These are phyloP conservation scores for Cercopithecus neglectus DNA, from an alignment of 2,797 vertebrate species.

Conservation along the genomic window DNA sequence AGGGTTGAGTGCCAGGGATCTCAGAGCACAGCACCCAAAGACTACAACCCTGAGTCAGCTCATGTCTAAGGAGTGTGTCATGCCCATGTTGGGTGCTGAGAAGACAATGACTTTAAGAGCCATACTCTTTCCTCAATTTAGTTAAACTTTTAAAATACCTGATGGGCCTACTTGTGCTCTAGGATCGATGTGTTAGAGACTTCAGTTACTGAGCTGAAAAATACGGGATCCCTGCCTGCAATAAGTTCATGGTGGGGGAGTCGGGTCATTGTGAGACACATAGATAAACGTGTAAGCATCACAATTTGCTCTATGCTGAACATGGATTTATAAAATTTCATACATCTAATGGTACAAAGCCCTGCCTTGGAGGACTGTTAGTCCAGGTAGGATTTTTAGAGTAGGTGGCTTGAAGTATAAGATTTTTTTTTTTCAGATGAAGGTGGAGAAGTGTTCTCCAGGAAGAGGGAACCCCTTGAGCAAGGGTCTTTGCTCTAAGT, in stretches of 20 bases:
- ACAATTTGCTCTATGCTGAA: neutral
- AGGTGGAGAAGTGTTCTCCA: neutral
- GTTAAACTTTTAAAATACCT: neutral
- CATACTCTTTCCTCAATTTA: neutral
- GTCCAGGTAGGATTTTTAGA: neutral
- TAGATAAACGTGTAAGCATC: neutral
- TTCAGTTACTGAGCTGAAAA: neutral
- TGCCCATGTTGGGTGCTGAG: neutral
- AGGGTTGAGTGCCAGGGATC: neutral
- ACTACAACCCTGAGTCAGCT: neutral
- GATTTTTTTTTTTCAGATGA: neutral
- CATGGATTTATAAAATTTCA: neutral
- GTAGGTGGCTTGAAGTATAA: neutral
- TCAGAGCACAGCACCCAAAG: neutral
- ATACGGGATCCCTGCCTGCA: neutral
- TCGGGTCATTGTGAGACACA: neutral
- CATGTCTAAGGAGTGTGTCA: neutral
- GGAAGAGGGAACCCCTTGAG: neutral
- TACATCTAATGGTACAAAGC: neutral
- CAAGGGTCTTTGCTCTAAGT: neutral
- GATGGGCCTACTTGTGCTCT: rapidly evolving
- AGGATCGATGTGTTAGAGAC: neutral
- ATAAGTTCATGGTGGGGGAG: neutral
- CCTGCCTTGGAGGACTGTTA: neutral
- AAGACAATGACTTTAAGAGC: neutral